Evolutionary conservation across 2,797 vertebrate genomes (phyloP), one percentile per base, ranked within the genome.

Genomic region (Crax fasciolata): DNA sequence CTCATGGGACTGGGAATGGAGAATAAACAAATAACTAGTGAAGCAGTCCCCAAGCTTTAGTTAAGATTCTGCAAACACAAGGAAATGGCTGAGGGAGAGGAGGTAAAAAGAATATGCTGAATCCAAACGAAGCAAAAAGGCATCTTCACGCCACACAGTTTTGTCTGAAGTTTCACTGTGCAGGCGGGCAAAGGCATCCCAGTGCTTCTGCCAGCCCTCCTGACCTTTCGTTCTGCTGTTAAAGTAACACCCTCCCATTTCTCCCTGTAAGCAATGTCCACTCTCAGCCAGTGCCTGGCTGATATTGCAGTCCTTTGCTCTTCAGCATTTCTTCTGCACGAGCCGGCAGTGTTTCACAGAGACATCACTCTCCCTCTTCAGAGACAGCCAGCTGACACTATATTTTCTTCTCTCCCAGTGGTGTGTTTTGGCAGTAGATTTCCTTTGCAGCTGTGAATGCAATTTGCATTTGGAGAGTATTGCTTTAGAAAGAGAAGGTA

Each of bases 381-480:
- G 91, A 95, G 82, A 73, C 88, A 90, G 93, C 91, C 96, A 96
- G 92, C 94, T 97, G 94, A 83, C 95, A 81, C 89, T 97, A 21
- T 92, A 89, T 95, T 95, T 94, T 91, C 83, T 94, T 94, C 66
- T 79, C 59, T 94, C 95, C 79, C 93, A 76, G 6, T 84, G 79
- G 85, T 92, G 54, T 95, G 73, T 90, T 97, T 97, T 97, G 95
- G 96, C 95, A 96, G 76, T 84, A 93, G 61, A 78, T 96, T 90
- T 94, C 86, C 71, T 95, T 95, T 94, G 93, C 95, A 97, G 94
- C 93, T 96, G 95, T 92, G 94, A 90, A 86, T 95, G 70, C 61
- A 91, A 90, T 97, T 96, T 93, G 66, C 84, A 89, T 95, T 92
- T 92, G 77, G 80, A 92, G 80, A 81, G 15, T 78, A 79, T 73